These are phyloP conservation scores for Thomomys bottae DNA, from an alignment of 2,113 vertebrate species.

Conservation along the genomic window DNA sequence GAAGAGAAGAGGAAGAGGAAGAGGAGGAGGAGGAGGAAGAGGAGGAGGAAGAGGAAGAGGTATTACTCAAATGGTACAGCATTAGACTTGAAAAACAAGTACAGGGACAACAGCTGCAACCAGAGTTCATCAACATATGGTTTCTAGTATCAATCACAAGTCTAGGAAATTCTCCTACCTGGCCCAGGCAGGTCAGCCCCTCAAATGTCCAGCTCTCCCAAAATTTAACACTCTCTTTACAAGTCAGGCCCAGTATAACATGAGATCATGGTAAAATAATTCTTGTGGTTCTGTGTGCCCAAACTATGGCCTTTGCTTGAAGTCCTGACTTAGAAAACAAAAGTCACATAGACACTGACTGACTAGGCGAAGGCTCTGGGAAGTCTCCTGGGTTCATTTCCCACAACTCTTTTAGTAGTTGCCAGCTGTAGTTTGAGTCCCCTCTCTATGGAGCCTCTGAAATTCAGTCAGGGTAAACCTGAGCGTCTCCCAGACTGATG, in stretches of 20 bases:
- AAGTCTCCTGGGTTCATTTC: background rate
- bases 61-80: too few relatives aligned
- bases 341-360: background rate
- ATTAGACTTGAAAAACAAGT: too few relatives aligned
- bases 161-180: too few relatives aligned
- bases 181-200: too few relatives aligned
- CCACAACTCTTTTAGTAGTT: background rate
- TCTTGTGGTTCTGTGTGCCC: background rate
- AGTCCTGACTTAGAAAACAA: background rate
- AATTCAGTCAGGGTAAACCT: constrained; percentile 18
- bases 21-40: too few relatives aligned
- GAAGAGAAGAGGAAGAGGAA: too few relatives aligned
- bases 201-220: background rate
- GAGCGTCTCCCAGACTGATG: constrained; percentile 28
- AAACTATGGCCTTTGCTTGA: fast-evolving
- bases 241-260: background rate
- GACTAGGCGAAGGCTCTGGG: background rate
- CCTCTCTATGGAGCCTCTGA: background rate
- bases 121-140: too few relatives aligned
- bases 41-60: too few relatives aligned
- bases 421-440: constrained; percentile 5
- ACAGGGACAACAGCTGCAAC: too few relatives aligned
- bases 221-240: background rate
- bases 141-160: too few relatives aligned
- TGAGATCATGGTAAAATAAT: too few relatives aligned